Evolutionary conservation across 2,888 invertebrate genomes (phyloP).

Genomic region (Nemoura dubitans): DNA sequence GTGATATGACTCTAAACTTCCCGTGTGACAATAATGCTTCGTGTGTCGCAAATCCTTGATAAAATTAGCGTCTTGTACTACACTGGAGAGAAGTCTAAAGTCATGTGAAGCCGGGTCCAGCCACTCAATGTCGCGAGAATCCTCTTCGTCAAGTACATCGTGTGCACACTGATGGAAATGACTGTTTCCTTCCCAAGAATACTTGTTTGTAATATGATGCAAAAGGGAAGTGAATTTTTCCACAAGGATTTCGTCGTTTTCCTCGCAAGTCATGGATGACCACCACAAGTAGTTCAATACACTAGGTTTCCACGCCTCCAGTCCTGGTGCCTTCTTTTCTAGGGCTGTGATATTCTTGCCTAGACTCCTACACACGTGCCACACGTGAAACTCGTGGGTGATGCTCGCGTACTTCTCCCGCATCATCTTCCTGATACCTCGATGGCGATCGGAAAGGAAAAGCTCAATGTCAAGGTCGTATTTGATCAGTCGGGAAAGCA

Average conservation of each 20-base stretch:
- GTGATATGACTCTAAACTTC: too few relatives aligned
- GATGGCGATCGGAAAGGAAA: too few relatives aligned
- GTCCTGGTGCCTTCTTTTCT: not conserved
- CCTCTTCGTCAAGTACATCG: not conserved
- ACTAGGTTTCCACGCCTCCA: constrained; percentile 24
- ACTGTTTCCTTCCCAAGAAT: too few relatives aligned
- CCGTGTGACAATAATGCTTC: constrained; percentile 22
- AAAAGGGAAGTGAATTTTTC: too few relatives aligned
- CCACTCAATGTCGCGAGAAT: constrained; percentile 8
- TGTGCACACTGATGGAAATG: too few relatives aligned
- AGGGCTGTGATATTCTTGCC: too few relatives aligned
- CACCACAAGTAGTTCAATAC: constrained; percentile 18
- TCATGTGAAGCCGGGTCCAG: not conserved
- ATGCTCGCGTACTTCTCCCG: too few relatives aligned
- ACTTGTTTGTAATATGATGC: too few relatives aligned
- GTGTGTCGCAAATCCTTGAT: constrained; percentile 13
- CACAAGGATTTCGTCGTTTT: constrained; percentile 18
- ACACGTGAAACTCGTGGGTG: too few relatives aligned
- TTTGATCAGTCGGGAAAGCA: not conserved
- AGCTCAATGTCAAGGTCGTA: not conserved
- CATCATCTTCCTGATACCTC: too few relatives aligned
- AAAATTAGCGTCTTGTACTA: not conserved
- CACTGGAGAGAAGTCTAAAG: too few relatives aligned
- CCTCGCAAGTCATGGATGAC: constrained; percentile 31
- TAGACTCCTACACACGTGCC: too few relatives aligned